Conservation (phyloP, 2,888 invertebrate species). For the Melanotus villosus region DNA sequence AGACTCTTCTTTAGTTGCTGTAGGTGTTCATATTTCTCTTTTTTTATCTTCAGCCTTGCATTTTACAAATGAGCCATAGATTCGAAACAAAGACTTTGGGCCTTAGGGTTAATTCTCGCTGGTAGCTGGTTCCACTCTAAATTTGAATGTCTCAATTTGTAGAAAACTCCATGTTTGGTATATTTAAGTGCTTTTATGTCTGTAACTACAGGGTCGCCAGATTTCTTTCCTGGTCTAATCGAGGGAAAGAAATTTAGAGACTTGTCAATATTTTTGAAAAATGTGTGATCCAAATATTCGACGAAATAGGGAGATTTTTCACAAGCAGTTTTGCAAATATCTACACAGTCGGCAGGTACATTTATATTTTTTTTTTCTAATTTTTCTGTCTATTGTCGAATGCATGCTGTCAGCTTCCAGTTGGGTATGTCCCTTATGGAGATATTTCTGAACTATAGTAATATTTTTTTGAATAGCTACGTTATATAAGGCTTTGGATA, state of each 20-base stretch:
- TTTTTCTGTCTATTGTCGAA: constrained; percentile 51
- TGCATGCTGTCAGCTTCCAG: constrained; percentile 58
- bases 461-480: constrained; percentile 47
- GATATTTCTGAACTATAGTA: constrained; percentile 55
- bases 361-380: constrained; percentile 43
- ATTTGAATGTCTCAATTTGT: constrained; percentile 40
- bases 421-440: constrained; percentile 57
- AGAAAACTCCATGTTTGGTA: constrained; percentile 41
- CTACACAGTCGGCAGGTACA: constrained; percentile 49
- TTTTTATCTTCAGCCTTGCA: constrained; percentile 25
- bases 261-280: constrained; percentile 46
- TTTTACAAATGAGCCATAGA: constrained; percentile 12
- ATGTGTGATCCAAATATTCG: constrained; percentile 38
- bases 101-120: neutral
- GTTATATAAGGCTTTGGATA: constrained; percentile 54
- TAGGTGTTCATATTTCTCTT: constrained; percentile 49
- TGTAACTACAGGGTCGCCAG: neutral
- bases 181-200: neutral
- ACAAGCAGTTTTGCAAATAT: constrained; percentile 48
- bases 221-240: too few species aligned
- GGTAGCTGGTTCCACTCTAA: constrained; percentile 43
- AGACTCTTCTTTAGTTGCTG: constrained; percentile 45
- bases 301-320: constrained; percentile 47
- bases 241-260: too few species aligned
- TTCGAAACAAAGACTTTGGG: neutral